Percentiles rank a stretch among this genome's conserved stretches.
These are phyloP conservation scores for Channa striata DNA, from an alignment of 2,797 vertebrate species.

Conservation along the genomic window DNA sequence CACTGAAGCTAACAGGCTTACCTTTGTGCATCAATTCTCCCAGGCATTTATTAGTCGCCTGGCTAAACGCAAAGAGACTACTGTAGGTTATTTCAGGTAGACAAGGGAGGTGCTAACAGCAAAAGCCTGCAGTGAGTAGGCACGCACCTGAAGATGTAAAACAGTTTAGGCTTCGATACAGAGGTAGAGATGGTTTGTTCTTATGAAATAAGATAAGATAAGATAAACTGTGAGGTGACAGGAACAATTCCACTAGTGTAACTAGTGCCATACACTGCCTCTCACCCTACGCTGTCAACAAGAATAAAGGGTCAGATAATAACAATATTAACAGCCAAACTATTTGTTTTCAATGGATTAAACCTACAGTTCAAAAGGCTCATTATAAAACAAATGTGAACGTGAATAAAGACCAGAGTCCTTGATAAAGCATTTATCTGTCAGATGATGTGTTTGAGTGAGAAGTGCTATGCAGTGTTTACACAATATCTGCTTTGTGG, in stretches of 20 bases:
- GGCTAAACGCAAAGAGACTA: constrained; percentile 48
- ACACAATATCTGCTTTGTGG: constrained; percentile 40
- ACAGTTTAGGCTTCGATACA: constrained; percentile 57
- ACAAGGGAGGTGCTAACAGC: constrained; percentile 22
- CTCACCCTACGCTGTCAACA: neutral
- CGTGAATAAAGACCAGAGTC: constrained; percentile 8
- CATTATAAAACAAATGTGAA: neutral
- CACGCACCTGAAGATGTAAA: constrained; percentile 50
- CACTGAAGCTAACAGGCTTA: constrained; percentile 70
- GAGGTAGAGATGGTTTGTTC: constrained; percentile 14
- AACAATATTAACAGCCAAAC: too few relatives aligned
- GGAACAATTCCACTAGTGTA: constrained; percentile 23
- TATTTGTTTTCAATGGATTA: neutral
- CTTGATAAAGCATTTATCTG: constrained; percentile 28
- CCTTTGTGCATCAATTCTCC: constrained; percentile 58
- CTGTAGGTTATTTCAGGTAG: constrained; percentile 61
- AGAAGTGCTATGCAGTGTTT: constrained; percentile 21
- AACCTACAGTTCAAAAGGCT: neutral
- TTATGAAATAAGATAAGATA: too few relatives aligned
- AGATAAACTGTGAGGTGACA: constrained; percentile 31
- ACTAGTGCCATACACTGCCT: constrained; percentile 11
- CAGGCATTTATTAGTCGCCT: constrained; percentile 62
- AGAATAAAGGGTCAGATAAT: constrained; percentile 5
- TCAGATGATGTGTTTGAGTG: constrained; percentile 33
- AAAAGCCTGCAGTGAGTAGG: constrained; percentile 30